Conservation (phyloP, 2,888 invertebrate genomes). For the Scotopteryx bipunctaria region DNA sequence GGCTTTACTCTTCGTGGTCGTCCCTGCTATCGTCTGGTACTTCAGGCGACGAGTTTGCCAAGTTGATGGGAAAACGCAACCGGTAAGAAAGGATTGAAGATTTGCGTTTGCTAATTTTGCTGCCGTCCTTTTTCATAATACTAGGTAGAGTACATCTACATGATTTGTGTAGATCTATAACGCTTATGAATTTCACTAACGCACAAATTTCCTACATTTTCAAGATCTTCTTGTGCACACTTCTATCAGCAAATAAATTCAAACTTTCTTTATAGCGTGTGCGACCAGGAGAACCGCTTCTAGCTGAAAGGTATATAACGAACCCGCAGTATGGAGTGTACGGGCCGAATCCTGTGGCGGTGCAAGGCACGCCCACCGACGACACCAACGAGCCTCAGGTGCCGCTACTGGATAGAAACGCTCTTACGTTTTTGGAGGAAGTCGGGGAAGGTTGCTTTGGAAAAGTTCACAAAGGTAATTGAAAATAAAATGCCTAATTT, state of each 20-base stretch:
- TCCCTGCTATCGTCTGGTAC: slow-evolving; percentile 56
- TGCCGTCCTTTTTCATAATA: no score
- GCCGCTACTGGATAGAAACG: slow-evolving; percentile 85
- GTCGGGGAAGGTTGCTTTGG: slow-evolving; percentile 95
- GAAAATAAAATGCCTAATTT: no score
- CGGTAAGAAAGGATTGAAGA: slow-evolving; percentile 52
- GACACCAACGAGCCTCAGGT: slow-evolving; percentile 73
- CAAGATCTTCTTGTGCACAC: slow-evolving; percentile 39
- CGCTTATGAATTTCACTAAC: no score
- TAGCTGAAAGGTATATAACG: slow-evolving; percentile 89
- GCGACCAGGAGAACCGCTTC: slow-evolving; percentile 84
- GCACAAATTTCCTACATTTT: no score
- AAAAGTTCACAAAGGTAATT: slow-evolving; percentile 92
- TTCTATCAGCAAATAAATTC: slow-evolving; percentile 24
- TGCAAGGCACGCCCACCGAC: slow-evolving; percentile 47
- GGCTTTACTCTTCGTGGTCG: slow-evolving; percentile 56
- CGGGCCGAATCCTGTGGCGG: slow-evolving; percentile 59
- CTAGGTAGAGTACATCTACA: no score
- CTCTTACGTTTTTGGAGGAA: slow-evolving; percentile 88
- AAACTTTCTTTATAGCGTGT: slow-evolving; percentile 71
- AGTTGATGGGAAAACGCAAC: slow-evolving; percentile 72
- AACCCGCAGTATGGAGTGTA: slow-evolving; percentile 89
- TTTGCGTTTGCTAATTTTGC: background rate
- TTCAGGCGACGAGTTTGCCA: slow-evolving; percentile 63
- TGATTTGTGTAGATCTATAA: no score